Conservation (phyloP, 2,888 invertebrate genomes). For the Eulithis prunata region DNA sequence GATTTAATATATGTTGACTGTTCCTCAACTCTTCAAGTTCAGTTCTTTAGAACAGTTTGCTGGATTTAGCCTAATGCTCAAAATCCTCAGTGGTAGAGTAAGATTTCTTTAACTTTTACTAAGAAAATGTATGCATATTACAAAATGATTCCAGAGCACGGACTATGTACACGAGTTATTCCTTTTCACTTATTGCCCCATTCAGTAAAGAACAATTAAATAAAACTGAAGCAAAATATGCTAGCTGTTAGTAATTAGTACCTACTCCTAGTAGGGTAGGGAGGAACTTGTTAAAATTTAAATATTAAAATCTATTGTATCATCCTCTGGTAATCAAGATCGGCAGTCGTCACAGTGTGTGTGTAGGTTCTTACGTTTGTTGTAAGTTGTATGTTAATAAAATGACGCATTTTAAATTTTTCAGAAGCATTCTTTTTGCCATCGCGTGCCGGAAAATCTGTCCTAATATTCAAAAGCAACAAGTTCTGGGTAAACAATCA, state of each 20-base stretch:
- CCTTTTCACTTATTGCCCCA: neutral
- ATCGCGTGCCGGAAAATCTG: constrained; percentile 77
- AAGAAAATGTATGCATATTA: too few relatives aligned
- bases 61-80: neutral
- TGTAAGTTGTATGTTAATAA: neutral
- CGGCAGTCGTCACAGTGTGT: too few relatives aligned
- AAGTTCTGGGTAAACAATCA: constrained; percentile 82
- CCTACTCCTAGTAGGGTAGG: neutral
- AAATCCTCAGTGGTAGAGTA: neutral
- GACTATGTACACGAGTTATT: neutral
- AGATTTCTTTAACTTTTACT: neutral
- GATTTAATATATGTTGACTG: constrained; percentile 48
- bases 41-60: neutral
- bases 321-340: too few relatives aligned
- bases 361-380: too few relatives aligned
- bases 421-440: constrained; percentile 78
- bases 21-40: neutral
- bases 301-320: too few relatives aligned
- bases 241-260: neutral
- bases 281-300: neutral
- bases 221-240: neutral
- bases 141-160: too few relatives aligned
- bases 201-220: neutral
- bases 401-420: constrained; percentile 34
- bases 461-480: constrained; percentile 73